These are phyloP conservation scores for Trachops cirrhosus DNA, from an alignment of 2,797 vertebrate genomes.

Conservation along the genomic window DNA sequence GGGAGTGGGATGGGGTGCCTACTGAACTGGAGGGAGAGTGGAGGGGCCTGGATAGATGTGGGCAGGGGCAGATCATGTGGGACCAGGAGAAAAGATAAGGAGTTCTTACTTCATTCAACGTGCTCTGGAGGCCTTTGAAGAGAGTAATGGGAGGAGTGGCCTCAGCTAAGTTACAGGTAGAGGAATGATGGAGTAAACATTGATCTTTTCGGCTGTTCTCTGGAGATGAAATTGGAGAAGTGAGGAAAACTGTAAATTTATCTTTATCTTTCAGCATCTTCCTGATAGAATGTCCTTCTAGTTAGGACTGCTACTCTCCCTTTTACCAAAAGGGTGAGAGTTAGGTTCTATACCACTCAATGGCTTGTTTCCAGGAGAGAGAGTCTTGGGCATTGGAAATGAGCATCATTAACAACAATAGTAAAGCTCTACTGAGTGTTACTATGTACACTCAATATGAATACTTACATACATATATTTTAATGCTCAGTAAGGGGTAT, in stretches of 20 bases:
- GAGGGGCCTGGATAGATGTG: background rate
- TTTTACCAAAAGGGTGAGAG: background rate
- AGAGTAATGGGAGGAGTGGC: background rate
- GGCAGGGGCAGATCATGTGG: background rate
- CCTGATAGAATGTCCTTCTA: background rate
- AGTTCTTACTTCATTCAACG: background rate
- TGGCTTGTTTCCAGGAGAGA: background rate
- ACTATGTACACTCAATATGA: background rate
- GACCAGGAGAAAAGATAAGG: background rate
- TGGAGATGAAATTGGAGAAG: background rate
- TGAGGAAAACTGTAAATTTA: background rate
- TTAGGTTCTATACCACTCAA: background rate
- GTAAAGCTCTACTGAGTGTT: background rate
- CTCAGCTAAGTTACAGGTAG: background rate
- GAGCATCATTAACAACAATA: background rate
- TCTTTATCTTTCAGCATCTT: background rate
- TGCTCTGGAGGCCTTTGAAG: background rate
- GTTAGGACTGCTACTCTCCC: background rate
- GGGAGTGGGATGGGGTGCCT: accelerated
- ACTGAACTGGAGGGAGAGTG: background rate
- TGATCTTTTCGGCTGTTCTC: background rate
- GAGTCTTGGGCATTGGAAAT: background rate
- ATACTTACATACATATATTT: background rate
- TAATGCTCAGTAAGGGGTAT: background rate
- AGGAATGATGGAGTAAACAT: background rate